Evolutionary conservation across 1,140 invertebrate genomes (phyloP), one percentile per base, ranked within the genome.

Genomic region (Brachionus koreanus): DNA sequence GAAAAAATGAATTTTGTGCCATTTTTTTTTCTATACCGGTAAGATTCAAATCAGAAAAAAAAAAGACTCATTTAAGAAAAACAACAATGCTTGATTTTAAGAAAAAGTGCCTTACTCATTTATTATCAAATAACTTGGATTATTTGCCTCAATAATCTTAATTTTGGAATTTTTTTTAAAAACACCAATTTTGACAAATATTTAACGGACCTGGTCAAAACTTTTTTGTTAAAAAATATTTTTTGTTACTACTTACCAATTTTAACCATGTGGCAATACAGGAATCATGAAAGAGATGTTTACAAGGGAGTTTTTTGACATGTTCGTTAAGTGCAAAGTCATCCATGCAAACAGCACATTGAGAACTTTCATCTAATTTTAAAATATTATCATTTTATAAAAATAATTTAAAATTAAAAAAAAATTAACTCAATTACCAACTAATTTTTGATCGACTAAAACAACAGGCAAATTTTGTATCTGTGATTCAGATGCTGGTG

Each of bases 321-420:
- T 91, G 91, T 89, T 98, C 95, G 57, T 92, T 91, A 84, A 94
- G 85, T 84, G 90, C 89, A 87, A 96, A 96, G 87, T 95, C 93
- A 85, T 98, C 96, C 95, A 97, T 97, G 88, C 96, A 99, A 5
- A 98, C 94, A 3, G 95, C 95, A 89, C 97, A 99, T 85, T 98
- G 94, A 9, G 94, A 89, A 37, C 74, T 77, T 10, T 77, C 74
- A 77, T 77, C 72, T 75, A 7, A 57, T 49, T 16, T 49, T 49
- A 3, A 5, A 6, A 49, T n/a, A 13, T 16, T 29, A 3, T 29
- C 29, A 29, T 29, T 29, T 29, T n/a, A n/a, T n/a, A 43, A 43
- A 3, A 43, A 4, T 43, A 9, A 43, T 3, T 43, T 43, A 43
- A 43, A 43, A 43, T 43, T 10, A 43, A 46, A 3, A 46, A 46